These are phyloP conservation scores for Myrmecophaga tridactyla DNA, from an alignment of 2,113 vertebrate species.

Conservation along the genomic window DNA sequence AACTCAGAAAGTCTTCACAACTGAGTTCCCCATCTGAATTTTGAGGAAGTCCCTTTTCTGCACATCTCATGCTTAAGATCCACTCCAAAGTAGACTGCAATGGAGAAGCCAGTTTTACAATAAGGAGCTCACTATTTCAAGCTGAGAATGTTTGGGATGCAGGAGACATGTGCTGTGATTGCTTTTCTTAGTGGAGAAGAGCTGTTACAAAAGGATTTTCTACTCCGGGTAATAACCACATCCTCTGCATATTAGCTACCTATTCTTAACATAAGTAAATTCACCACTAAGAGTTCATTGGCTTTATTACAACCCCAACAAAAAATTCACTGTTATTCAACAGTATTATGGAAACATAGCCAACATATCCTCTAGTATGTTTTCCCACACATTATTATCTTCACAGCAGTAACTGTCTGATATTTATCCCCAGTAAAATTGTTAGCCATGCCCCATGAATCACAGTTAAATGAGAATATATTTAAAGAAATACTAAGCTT, in stretches of 20 bases:
- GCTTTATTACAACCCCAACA: background rate
- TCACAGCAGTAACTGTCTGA: background rate
- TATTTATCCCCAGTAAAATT: background rate
- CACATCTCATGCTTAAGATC: accelerated
- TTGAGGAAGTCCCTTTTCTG: background rate
- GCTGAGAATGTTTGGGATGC: accelerated
- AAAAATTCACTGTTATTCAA: background rate
- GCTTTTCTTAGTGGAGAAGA: background rate
- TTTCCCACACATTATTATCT: background rate
- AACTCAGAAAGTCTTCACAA: accelerated
- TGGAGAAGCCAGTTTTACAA: background rate
- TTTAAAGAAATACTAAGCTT: constrained; percentile 2
- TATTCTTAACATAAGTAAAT: accelerated
- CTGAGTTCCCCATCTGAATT: accelerated
- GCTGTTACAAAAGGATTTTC: accelerated
- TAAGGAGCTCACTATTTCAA: background rate
- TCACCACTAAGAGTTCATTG: accelerated
- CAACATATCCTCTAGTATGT: background rate
- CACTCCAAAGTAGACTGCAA: too few species aligned
- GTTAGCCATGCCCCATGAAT: accelerated
- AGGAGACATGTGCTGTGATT: accelerated
- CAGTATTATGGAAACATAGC: background rate
- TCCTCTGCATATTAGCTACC: accelerated
- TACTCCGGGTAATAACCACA: too few species aligned
- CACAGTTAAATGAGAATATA: background rate